Evolutionary conservation across 2,888 invertebrate genomes (phyloP).

Genomic region (Stenotaenia linearis): DNA sequence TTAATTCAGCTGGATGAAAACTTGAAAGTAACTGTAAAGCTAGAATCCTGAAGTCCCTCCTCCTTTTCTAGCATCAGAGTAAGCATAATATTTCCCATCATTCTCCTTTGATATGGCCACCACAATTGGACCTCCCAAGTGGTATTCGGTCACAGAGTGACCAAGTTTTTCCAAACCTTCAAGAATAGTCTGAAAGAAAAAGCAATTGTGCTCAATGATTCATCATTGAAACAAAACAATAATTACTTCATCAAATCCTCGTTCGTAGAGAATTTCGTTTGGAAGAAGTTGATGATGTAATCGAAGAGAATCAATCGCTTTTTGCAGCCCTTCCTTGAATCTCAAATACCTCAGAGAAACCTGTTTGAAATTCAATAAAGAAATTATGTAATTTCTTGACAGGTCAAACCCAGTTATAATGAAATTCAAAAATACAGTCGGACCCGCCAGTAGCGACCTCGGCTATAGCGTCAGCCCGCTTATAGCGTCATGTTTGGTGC

Average conservation of each 20-base stretch:
- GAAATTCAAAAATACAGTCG: no score
- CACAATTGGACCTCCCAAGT: conserved; percentile 36
- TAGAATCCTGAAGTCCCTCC: conserved; percentile 36
- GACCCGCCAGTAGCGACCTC: no score
- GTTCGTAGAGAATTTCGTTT: conserved; percentile 63
- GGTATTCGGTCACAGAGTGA: conserved; percentile 34
- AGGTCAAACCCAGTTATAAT: no score
- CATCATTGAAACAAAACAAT: background rate
- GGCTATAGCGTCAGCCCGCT: no score
- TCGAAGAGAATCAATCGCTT: conserved; percentile 71
- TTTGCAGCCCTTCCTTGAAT: conserved; percentile 68
- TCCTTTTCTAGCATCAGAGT: conserved; percentile 35
- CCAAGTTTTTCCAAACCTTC: conserved; percentile 34
- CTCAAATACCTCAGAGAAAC: conserved; percentile 66
- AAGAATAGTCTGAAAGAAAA: conserved; percentile 30
- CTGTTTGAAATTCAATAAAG: conserved; percentile 51
- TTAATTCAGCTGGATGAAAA: no score
- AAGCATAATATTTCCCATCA: conserved; percentile 32
- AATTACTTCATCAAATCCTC: conserved; percentile 59
- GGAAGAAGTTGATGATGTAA: conserved; percentile 81
- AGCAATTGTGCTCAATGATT: background rate
- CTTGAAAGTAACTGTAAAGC: no score
- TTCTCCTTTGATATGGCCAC: conserved; percentile 33
- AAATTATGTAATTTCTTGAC: no score
- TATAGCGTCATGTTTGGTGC: no score